These are phyloP conservation scores for Cynodonichthys magdalenae DNA, from an alignment of 2,797 vertebrate genomes.

Conservation along the genomic window DNA sequence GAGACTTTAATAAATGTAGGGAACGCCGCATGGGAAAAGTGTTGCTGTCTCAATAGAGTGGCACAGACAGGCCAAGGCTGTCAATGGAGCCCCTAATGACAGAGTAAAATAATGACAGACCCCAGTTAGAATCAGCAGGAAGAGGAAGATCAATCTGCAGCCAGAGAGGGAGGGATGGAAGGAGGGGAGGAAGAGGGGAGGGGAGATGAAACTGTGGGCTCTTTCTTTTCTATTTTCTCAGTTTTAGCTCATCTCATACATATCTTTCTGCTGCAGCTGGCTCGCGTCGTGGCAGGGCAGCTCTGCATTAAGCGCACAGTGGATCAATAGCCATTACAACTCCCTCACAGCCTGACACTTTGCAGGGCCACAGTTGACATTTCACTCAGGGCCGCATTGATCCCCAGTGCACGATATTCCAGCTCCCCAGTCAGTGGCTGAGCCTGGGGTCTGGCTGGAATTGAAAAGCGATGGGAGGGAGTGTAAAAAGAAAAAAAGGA, in stretches of 20 bases:
- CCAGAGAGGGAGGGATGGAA: slow-evolving; percentile 93
- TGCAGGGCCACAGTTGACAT: slow-evolving; percentile 94
- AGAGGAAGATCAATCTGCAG: slow-evolving; percentile 99
- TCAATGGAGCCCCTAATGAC: slow-evolving; percentile 99
- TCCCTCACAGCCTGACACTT: slow-evolving; percentile 98
- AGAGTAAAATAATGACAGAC: slow-evolving; percentile 99
- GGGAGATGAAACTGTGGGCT: slow-evolving; percentile 68
- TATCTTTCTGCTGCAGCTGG: slow-evolving; percentile 87
- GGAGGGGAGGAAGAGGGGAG: slow-evolving; percentile 64
- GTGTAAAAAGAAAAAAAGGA: slow-evolving; percentile 46
- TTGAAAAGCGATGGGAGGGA: slow-evolving; percentile 84
- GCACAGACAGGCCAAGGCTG: slow-evolving; percentile 93
- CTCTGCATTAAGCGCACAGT: slow-evolving; percentile 97
- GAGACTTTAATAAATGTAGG: slow-evolving; percentile 98
- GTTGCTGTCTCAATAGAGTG: slow-evolving; percentile 99
- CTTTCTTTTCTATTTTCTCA: slow-evolving; percentile 91
- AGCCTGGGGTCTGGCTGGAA: slow-evolving; percentile 89
- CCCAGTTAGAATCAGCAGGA: slow-evolving; percentile 99
- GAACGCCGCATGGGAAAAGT: slow-evolving; percentile 96
- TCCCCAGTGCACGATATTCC: slow-evolving; percentile 94
- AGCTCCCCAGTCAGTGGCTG: slow-evolving; percentile 88
- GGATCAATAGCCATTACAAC: slow-evolving; percentile 99
- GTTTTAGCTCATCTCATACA: slow-evolving; percentile 96
- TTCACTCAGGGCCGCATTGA: slow-evolving; percentile 97
- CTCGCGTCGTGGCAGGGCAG: slow-evolving; percentile 82